Evolutionary conservation across 2,888 invertebrate genomes (phyloP), one percentile per base, ranked within the genome.

Genomic region (Tenthredo distinguenda): DNA sequence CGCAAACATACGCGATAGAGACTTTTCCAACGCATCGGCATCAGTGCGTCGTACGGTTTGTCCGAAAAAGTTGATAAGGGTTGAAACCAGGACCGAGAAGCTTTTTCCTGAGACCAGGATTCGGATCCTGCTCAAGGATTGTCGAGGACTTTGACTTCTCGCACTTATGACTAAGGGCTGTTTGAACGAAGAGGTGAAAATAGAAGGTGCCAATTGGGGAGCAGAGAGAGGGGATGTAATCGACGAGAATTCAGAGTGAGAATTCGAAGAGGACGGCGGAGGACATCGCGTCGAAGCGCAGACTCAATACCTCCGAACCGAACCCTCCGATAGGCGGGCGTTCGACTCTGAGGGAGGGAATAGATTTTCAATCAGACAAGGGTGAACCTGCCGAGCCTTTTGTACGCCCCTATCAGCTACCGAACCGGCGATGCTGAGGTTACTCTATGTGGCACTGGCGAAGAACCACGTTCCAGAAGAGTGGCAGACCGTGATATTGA

Each of bases 241-340:
- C 58, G 43, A 84, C 47, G 50, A 68, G 83, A 79, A 62, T 77
- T 84, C 71, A 79, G 79, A 72, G 65, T 15, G 55, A 65, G 40
- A 21, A 40, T 71, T 15, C 26, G 76, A 71, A 71, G 82, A 62
- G 37, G 43, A 71, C 86, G 88, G 85, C 71, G 76, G 83, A 86
- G 87, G 85, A 85, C 86, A 82, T 86, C 68, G 84, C 84, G 18
- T 55, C 76, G 76, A 88, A 90, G 92, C 93, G 93, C 93, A 93
- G 93, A 93, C 93, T 93, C 93, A 92, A 93, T 93, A 93, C 92
- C 92, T 88, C 92, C 92, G 91, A 93, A 92, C 92, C 92, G 89
- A 93, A 93, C 92, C 90, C 93, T 93, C 93, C 93, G 93, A 93
- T 93, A 93, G 93, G 93, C 93, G 92, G 93, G 91, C 91, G 91